These are phyloP conservation scores for Orycteropus afer DNA, from an alignment of 2,113 vertebrate species.

Conservation along the genomic window DNA sequence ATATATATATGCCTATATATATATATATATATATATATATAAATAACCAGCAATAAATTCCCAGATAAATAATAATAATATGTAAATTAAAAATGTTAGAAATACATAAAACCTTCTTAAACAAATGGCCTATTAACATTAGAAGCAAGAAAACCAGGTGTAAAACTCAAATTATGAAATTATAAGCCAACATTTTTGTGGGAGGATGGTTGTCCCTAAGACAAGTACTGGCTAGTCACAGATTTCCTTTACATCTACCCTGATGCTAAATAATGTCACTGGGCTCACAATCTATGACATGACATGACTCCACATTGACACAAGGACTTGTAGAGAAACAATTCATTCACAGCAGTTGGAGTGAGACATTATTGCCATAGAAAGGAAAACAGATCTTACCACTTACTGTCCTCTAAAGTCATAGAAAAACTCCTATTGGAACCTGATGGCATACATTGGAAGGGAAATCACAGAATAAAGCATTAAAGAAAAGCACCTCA, in stretches of 20 bases:
- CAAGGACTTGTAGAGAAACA: background rate
- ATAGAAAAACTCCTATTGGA: background rate
- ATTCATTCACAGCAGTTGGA: background rate
- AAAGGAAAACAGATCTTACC: background rate
- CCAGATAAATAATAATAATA: background rate
- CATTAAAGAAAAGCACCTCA: background rate
- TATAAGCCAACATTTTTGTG: background rate
- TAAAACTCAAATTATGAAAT: constrained; percentile 16
- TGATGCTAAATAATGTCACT: background rate
- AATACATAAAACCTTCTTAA: background rate
- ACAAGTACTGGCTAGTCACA: background rate
- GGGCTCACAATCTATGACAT: background rate
- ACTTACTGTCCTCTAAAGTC: background rate
- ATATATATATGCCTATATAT: no score
- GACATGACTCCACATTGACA: background rate
- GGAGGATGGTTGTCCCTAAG: background rate
- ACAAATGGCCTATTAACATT: background rate
- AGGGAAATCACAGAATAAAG: background rate
- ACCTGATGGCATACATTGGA: constrained; percentile 24
- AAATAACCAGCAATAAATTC: no score
- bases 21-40: no score
- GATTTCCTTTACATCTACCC: background rate
- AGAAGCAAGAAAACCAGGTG: background rate
- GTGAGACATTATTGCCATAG: background rate
- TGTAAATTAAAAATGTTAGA: background rate